A percentile compares a stretch with the other conserved stretches of the same genome.
phyloP scores from a whole-genome alignment of 2,888 invertebrate genomes.

The Lycophotia porphyrea region DNA sequence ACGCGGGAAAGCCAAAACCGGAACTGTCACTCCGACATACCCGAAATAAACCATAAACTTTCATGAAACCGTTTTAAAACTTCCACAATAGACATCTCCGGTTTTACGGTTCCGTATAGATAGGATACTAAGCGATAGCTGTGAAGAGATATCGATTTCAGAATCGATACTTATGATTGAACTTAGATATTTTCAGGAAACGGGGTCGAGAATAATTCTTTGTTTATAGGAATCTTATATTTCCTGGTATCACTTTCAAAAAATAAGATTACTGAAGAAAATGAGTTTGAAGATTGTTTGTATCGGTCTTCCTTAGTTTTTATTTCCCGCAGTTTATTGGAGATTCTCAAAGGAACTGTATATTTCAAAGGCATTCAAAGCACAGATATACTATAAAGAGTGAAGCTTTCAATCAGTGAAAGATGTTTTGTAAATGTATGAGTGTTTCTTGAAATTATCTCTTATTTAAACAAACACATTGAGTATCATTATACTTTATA shows the following conservation, averaged over 20 bases:
- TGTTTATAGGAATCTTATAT: slow-evolving; percentile 5
- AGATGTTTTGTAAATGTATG: neutral
- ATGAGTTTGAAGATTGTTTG: neutral
- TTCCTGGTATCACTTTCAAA: slow-evolving; percentile 11
- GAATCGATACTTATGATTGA: slow-evolving; percentile 21
- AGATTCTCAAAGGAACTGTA: neutral
- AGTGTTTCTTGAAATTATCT: neutral
- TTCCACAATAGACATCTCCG: slow-evolving; percentile 18
- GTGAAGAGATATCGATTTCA: slow-evolving; percentile 34
- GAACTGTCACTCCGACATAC: slow-evolving; percentile 6
- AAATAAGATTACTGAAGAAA: neutral
- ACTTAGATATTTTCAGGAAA: slow-evolving; percentile 34
- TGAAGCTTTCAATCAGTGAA: neutral
- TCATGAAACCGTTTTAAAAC: slow-evolving; percentile 13
- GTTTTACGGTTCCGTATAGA: slow-evolving; percentile 19
- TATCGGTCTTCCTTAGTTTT: neutral
- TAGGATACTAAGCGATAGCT: slow-evolving; percentile 4
- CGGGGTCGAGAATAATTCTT: slow-evolving; percentile 8
- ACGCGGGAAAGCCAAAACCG: slow-evolving; percentile 3
- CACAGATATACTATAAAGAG: too few relatives aligned
- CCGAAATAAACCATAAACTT: slow-evolving; percentile 31
- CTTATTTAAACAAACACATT: too few relatives aligned
- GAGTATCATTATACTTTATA: too few relatives aligned
- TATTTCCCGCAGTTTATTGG: neutral
- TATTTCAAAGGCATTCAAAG: too few relatives aligned